Conservation (phyloP, 2,888 invertebrate genomes). For the Deladenus siricidicola region DNA sequence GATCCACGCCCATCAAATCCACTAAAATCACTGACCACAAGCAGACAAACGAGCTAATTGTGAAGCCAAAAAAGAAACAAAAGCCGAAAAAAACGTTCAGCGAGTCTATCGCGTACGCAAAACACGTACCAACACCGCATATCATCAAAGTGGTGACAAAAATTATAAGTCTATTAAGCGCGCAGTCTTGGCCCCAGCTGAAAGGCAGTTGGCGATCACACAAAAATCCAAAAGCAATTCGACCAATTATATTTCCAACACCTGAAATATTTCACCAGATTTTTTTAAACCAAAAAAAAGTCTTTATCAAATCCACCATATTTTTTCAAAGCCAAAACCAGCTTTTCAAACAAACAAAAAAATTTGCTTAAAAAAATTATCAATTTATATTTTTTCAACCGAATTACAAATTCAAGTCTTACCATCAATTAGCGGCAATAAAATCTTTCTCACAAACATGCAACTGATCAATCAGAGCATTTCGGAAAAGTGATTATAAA, state of each 20-base stretch:
- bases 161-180: slow-evolving; percentile 79
- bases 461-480: background rate
- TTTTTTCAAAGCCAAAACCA: no score
- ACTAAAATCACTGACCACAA: slow-evolving; percentile 94
- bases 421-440: no score
- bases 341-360: no score
- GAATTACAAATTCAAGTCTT: no score
- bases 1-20: slow-evolving; percentile 86
- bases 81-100: slow-evolving; percentile 71
- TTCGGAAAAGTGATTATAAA: no score
- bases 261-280: slow-evolving; percentile 60
- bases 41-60: slow-evolving; percentile 69
- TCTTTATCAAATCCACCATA: no score
- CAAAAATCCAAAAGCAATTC: slow-evolving; percentile 74
- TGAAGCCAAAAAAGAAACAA: slow-evolving; percentile 58
- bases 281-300: background rate
- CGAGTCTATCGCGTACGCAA: slow-evolving; percentile 69
- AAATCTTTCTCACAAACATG: no score
- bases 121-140: slow-evolving; percentile 78
- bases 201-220: slow-evolving; percentile 57
- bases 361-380: no score
- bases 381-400: no score
- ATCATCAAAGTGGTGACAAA: slow-evolving; percentile 80
- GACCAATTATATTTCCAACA: slow-evolving; percentile 77
- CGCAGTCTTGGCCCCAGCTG: slow-evolving; percentile 62